These are phyloP conservation scores for Rhabdornis inornatus DNA, from an alignment of 2,113 vertebrate genomes.

Conservation along the genomic window DNA sequence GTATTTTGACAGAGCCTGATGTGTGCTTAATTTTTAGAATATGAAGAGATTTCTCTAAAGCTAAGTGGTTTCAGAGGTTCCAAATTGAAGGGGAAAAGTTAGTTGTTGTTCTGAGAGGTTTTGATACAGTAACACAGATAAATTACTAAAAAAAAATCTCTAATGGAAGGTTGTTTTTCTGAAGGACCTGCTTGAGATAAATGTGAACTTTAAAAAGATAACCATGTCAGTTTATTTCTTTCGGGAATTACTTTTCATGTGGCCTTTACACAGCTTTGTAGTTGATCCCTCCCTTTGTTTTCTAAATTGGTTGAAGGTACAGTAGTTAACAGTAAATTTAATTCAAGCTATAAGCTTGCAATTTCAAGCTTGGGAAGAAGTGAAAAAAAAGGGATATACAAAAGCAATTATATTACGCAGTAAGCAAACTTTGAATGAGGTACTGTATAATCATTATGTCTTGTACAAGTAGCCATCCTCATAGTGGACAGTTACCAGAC, in stretches of 20 bases:
- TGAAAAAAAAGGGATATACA: background rate
- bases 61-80: background rate
- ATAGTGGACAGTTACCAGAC: background rate
- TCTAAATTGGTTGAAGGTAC: background rate
- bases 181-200: background rate
- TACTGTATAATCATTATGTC: background rate
- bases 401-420: background rate
- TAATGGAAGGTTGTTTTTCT: background rate
- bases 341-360: background rate
- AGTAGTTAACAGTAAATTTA: background rate
- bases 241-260: background rate
- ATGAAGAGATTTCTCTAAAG: background rate
- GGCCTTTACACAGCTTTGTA: background rate
- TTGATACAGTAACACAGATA: background rate
- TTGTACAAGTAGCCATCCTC: background rate
- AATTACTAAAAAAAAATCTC: background rate
- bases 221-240: background rate
- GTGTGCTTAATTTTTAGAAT: background rate
- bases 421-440: background rate
- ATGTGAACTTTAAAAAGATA: background rate
- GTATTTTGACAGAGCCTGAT: background rate
- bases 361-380: background rate
- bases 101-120: background rate
- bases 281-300: background rate
- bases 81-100: background rate